These are phyloP conservation scores for Drosophila picticornis DNA, from an alignment of 2,888 invertebrate species.

Conservation along the genomic window DNA sequence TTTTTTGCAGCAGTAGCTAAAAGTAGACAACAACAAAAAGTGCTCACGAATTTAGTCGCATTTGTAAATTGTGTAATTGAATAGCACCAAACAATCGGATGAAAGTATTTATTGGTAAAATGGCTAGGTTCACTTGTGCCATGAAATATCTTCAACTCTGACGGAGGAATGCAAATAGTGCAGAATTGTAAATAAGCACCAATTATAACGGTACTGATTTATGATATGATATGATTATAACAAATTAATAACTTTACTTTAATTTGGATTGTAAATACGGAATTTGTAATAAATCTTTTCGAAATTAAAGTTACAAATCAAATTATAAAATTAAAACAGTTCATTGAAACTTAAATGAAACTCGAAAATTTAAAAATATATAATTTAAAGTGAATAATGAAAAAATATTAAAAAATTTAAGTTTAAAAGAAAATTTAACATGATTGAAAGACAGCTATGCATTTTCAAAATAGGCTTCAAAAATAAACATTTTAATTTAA, in stretches of 20 bases:
- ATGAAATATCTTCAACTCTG: neutral
- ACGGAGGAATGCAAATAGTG: neutral
- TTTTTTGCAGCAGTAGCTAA: slow-evolving; percentile 40
- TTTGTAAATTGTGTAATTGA: slow-evolving; percentile 43
- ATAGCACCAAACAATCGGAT: slow-evolving; percentile 19
- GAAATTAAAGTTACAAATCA: neutral
- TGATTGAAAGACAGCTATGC: neutral
- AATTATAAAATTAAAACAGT: neutral
- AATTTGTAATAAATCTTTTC: neutral
- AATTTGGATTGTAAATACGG: neutral
- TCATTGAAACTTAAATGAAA: neutral
- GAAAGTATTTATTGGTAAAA: slow-evolving; percentile 22
- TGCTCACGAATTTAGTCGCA: slow-evolving; percentile 18
- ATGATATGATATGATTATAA: no score
- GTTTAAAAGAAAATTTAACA: neutral
- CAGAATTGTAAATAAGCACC: neutral
- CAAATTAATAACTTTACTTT: neutral
- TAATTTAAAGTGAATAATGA: neutral
- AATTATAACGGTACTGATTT: neutral
- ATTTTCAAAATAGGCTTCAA: neutral
- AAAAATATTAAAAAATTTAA: neutral
- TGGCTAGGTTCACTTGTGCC: slow-evolving; percentile 5
- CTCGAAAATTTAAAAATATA: no score
- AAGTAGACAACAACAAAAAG: slow-evolving; percentile 16
- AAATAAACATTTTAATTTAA: neutral